Evolutionary conservation across 2,797 vertebrate genomes (phyloP).

Genomic region (Tokudaia tokunoshimensis): DNA sequence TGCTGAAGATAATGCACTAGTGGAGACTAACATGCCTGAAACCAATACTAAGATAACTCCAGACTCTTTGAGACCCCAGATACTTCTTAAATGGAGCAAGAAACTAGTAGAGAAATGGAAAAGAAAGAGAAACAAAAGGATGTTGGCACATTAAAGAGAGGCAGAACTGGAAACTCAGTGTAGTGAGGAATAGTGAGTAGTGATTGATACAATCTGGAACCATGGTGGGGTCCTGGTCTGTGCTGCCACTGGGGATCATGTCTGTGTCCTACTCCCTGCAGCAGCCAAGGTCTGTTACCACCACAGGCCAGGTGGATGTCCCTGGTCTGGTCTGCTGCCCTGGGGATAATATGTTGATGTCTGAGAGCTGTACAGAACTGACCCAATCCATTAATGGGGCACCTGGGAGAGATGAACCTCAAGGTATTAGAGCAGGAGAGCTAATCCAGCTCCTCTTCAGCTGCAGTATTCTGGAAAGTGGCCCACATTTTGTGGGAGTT

Average conservation of each 20-base stretch:
- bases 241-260: neutral
- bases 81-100: neutral
- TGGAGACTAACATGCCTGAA: neutral
- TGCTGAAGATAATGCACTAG: neutral
- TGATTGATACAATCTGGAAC: neutral
- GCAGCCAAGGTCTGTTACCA: neutral
- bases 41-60: neutral
- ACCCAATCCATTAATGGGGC: neutral
- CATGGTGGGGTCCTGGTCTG: neutral
- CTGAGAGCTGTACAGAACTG: neutral
- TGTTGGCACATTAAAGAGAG: neutral
- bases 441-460: neutral
- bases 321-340: neutral
- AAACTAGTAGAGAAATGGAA: neutral
- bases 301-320: neutral
- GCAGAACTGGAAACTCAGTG: neutral
- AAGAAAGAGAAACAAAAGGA: neutral
- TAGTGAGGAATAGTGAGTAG: neutral
- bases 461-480: neutral
- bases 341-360: too few species aligned
- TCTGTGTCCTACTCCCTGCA: neutral
- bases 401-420: neutral
- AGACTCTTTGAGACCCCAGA: neutral
- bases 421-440: neutral
- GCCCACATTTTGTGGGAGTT: neutral